Evolutionary conservation across 1,140 invertebrate species (phyloP).

Genomic region (Hylaeus anthracinus): DNA sequence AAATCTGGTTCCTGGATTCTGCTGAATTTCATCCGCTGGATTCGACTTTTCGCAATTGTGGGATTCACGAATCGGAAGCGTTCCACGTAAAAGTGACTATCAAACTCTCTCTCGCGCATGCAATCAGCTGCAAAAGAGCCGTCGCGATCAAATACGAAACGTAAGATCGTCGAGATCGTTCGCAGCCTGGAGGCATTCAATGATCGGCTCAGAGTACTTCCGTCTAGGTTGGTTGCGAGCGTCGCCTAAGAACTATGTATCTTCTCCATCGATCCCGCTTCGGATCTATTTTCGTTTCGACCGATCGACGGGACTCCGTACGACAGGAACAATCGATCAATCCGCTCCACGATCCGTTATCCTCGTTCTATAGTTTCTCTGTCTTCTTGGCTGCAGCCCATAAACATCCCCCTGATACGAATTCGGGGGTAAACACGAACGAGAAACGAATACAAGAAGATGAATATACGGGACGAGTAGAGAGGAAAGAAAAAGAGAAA

Average conservation of each 20-base stretch:
- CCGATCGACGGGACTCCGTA: conserved; percentile 30
- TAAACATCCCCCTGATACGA: conserved; percentile 13
- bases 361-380: conserved; percentile 6
- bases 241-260: conserved; percentile 21
- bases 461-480: conserved; percentile 35
- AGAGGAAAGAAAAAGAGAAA: neutral
- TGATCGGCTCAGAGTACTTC: conserved; percentile 74
- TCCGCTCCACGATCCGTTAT: conserved; percentile 16
- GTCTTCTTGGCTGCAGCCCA: conserved; percentile 20
- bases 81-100: conserved; percentile 7
- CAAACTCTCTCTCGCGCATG: neutral
- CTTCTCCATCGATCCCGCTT: conserved; percentile 11
- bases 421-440: conserved; percentile 33
- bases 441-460: conserved; percentile 44
- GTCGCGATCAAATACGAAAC: neutral
- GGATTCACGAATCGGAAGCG: conserved; percentile 6
- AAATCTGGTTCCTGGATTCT: neutral
- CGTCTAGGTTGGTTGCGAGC: conserved; percentile 50
- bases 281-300: neutral
- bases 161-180: conserved; percentile 55
- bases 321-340: conserved; percentile 45
- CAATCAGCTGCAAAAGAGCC: conserved; percentile 20
- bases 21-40: neutral
- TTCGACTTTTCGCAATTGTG: neutral
- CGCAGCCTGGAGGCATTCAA: conserved; percentile 67